Evolutionary conservation across 2,113 vertebrate species (phyloP), one percentile per base, ranked within the genome.

Genomic region (Coracopsis vasa): DNA sequence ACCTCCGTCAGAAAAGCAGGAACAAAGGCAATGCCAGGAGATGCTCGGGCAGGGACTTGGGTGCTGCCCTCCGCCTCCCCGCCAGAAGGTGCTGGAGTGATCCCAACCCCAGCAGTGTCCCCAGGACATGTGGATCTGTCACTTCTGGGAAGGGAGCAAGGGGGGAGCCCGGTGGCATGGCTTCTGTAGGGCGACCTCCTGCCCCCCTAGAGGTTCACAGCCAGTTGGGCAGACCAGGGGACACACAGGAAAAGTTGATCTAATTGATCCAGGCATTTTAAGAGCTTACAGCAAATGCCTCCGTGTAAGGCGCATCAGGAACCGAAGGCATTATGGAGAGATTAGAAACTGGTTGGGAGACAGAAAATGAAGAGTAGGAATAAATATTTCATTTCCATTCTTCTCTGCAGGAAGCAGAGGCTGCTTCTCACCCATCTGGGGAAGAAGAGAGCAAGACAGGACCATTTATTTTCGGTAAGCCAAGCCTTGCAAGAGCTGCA

Each of bases 361-460:
- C 72, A 65, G 69, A 94, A 86, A 94, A 92, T 81, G 18, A 86
- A 69, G 65, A 90, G 33, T 8, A 95, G 92, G 60, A 88, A 96
- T 94, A 93, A 97, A 94, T 96, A 96, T 95, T 97, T 96, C 10
- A 95, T 97, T 90, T 95, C 69, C 92, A 93, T 88, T 61, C 83
- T 97, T 60, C 42, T 78, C 60, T 71, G 80, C 19, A 8, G 83
- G 60, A 83, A 67, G 54, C 29, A 4, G 20, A 0, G 2, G 80
- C 77, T 64, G 29, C 47, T 62, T 93, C 72, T 88, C 42, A 41
- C n/a, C 15, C 6, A 0, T 75, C 47, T 72, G 28, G 69, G 65
- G 69, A 94, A 39, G 50, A 82, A 33, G 7, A 90, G 60, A 95
- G 72, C 60, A 64, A 90, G 82, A 80, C 31, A 6, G 75, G 56